phyloP scores from a whole-genome alignment of 2,888 invertebrate species.

The Oscheius sp. region DNA sequence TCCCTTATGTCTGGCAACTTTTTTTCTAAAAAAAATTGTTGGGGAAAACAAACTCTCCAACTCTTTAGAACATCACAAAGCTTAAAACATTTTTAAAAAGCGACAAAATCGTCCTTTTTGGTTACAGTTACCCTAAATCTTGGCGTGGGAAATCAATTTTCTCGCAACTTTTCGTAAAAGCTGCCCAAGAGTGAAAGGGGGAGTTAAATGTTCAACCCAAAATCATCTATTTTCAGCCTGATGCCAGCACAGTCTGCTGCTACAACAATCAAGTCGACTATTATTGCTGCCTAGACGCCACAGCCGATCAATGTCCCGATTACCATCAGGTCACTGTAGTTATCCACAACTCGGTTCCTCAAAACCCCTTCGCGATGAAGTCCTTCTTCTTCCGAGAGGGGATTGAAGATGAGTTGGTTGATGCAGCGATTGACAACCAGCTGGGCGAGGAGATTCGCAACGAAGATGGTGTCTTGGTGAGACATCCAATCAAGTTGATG shows the following conservation, averaged over 20 bases:
- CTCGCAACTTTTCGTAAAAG: neutral
- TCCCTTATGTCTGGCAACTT: too few relatives aligned
- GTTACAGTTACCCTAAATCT: too few relatives aligned
- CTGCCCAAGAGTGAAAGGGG: neutral
- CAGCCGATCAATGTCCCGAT: slow-evolving; percentile 64
- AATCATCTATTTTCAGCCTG: slow-evolving; percentile 50
- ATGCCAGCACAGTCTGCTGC: slow-evolving; percentile 68
- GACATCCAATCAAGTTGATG: slow-evolving; percentile 10
- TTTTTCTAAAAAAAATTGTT: too few relatives aligned
- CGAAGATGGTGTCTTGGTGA: slow-evolving; percentile 50
- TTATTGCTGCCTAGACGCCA: slow-evolving; percentile 67
- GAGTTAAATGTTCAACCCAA: neutral
- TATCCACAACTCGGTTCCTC: slow-evolving; percentile 68
- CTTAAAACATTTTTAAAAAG: too few relatives aligned
- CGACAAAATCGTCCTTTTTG: too few relatives aligned
- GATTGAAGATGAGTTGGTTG: slow-evolving; percentile 54
- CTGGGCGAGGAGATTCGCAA: slow-evolving; percentile 42
- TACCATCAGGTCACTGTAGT: slow-evolving; percentile 69
- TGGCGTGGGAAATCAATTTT: too few relatives aligned
- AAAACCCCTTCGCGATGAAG: slow-evolving; percentile 64
- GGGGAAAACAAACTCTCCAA: too few relatives aligned
- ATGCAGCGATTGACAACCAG: slow-evolving; percentile 32
- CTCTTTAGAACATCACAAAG: too few relatives aligned
- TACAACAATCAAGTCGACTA: slow-evolving; percentile 70
- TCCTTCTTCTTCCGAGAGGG: slow-evolving; percentile 68